Evolutionary conservation across 37 sponge, comb jelly and placozoan species (phyloP).

Genomic region (Ianthella basta): DNA sequence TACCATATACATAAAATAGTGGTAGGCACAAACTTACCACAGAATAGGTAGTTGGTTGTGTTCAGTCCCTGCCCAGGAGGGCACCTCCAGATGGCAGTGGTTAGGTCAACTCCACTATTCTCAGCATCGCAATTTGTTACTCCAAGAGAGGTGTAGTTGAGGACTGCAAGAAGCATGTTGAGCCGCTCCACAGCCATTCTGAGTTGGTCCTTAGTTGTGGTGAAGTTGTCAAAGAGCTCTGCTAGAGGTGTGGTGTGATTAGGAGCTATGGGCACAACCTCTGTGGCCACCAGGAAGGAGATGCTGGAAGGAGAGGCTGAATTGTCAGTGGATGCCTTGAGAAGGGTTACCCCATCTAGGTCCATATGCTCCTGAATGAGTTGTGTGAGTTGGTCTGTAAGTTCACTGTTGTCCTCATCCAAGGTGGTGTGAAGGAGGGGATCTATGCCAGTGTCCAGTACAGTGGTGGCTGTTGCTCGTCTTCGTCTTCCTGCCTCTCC

Average conservation of each 20-base stretch:
- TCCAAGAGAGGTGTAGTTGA: background rate
- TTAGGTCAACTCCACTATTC: constrained; percentile 5
- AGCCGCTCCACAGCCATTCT: background rate
- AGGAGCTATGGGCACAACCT: background rate
- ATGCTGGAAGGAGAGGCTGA: background rate
- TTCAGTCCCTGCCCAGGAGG: constrained; percentile 23
- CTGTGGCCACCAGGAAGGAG: constrained; percentile 10
- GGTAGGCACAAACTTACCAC: background rate
- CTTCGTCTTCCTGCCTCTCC: background rate
- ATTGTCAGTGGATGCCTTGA: background rate
- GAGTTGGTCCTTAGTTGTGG: background rate
- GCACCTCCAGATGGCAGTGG: constrained; percentile 25
- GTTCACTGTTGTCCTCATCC: constrained; percentile 7
- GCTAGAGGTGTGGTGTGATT: background rate
- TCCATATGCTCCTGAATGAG: background rate
- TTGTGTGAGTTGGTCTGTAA: background rate
- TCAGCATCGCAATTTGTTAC: background rate
- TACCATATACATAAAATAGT: too few relatives aligned
- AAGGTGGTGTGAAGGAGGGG: background rate
- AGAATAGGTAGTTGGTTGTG: constrained; percentile 15
- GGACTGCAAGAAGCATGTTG: background rate
- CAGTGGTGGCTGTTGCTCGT: background rate
- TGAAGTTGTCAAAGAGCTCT: constrained; percentile 18
- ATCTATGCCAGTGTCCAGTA: constrained; percentile 11
- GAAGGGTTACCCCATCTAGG: background rate